These are phyloP conservation scores for Oryzias javanicus DNA, from an alignment of 2,113 vertebrate genomes.

Conservation along the genomic window DNA sequence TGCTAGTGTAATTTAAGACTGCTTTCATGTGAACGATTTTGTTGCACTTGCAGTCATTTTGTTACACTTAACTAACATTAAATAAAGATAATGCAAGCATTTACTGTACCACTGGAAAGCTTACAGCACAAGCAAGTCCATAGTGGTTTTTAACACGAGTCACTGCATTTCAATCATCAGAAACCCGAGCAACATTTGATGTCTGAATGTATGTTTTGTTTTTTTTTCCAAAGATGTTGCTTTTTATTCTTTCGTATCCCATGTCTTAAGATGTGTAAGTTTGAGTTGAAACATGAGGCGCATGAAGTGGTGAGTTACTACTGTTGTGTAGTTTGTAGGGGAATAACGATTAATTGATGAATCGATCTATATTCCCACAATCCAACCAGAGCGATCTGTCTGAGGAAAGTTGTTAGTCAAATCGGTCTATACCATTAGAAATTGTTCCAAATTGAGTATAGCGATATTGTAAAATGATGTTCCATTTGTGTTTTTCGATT, in stretches of 20 bases:
- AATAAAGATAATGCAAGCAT: conserved; percentile 46
- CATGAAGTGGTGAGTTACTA: conserved; percentile 28
- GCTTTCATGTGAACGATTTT: conserved; percentile 33
- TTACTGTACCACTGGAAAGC: conserved; percentile 23
- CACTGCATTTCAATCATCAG: conserved; percentile 39
- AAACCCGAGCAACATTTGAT: conserved; percentile 46
- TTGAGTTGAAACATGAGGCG: conserved; percentile 29
- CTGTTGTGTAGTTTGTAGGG: conserved; percentile 12
- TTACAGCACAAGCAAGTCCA: conserved; percentile 37
- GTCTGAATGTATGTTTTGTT: conserved; percentile 62
- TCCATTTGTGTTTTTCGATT: too few species aligned
- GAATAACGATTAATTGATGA: too few species aligned
- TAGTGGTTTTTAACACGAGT: conserved; percentile 39
- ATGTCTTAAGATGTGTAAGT: conserved; percentile 27
- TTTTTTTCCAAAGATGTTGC: conserved; percentile 35
- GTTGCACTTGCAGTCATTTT: conserved; percentile 41
- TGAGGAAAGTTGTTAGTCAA: too few species aligned
- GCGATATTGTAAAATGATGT: too few species aligned
- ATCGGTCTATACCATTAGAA: too few species aligned
- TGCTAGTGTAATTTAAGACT: conserved; percentile 10
- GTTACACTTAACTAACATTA: conserved; percentile 42
- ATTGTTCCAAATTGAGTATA: too few species aligned
- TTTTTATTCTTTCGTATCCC: conserved; percentile 51
- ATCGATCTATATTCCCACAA: too few species aligned
- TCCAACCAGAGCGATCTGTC: too few species aligned